phyloP scores from a whole-genome alignment of 2,797 vertebrate genomes.

The Megaceryle alcyon region DNA sequence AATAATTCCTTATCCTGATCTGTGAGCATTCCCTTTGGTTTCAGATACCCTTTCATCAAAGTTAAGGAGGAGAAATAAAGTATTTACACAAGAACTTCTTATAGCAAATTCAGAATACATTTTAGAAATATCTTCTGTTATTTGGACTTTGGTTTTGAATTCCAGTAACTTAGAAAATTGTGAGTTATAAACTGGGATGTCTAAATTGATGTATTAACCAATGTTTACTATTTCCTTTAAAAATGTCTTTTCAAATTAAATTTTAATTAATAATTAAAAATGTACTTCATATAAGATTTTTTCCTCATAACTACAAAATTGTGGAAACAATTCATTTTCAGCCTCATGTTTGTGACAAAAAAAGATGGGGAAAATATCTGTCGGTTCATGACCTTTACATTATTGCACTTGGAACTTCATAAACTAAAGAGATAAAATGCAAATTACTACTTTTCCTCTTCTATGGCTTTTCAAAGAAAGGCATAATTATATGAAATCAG shows the following conservation, averaged over 20 bases:
- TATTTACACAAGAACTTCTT: background rate
- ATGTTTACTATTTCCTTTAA: background rate
- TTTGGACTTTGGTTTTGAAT: background rate
- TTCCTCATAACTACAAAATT: background rate
- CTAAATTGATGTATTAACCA: background rate
- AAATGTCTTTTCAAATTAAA: background rate
- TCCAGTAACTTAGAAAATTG: background rate
- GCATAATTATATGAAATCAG: background rate
- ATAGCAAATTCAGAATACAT: rapidly evolving
- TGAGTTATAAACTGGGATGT: rapidly evolving
- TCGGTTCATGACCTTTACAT: background rate
- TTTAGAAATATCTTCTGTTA: background rate
- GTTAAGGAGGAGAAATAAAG: background rate
- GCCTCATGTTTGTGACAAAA: background rate
- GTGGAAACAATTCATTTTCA: background rate
- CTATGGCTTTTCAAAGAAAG: background rate
- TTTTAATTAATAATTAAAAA: background rate
- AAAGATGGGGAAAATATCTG: background rate
- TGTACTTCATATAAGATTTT: background rate
- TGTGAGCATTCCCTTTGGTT: background rate
- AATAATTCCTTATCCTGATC: background rate
- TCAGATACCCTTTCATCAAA: background rate
- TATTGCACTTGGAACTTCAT: background rate
- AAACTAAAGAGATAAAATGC: background rate
- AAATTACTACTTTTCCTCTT: background rate